These are phyloP conservation scores for Caenorhabditis macrosperma DNA, from an alignment of 2,888 invertebrate species.

Conservation along the genomic window DNA sequence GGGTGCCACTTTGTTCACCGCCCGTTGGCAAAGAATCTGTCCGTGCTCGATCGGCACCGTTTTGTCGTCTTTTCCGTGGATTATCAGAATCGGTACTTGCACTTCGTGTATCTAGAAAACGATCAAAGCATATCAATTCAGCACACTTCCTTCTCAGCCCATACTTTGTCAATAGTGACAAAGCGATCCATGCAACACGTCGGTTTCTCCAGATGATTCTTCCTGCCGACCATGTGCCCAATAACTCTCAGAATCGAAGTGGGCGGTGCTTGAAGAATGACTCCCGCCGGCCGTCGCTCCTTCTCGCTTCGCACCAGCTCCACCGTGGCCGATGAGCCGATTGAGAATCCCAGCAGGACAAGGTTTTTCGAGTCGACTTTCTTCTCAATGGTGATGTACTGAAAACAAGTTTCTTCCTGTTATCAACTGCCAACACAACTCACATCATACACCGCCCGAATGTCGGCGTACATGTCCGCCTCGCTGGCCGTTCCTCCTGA, in stretches of 20 bases:
- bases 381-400: constrained; percentile 56
- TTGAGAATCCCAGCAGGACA: constrained; percentile 69
- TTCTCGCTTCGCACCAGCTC: constrained; percentile 15
- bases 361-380: constrained; percentile 61
- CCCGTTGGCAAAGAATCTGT: constrained; percentile 55
- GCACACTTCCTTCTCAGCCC: too few relatives aligned
- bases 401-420: background rate
- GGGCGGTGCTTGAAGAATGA: constrained; percentile 71
- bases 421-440: too few relatives aligned
- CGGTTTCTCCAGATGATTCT: constrained; percentile 32
- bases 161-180: constrained; percentile 63
- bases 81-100: constrained; percentile 65
- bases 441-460: constrained; percentile 66
- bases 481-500: constrained; percentile 67
- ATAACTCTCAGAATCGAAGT: constrained; percentile 66
- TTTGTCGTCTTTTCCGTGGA: constrained; percentile 70
- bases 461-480: constrained; percentile 66
- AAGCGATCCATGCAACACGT: constrained; percentile 67
- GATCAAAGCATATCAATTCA: too few relatives aligned
- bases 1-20: constrained; percentile 55
- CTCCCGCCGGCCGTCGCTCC: constrained; percentile 58
- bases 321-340: constrained; percentile 71
- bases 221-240: constrained; percentile 45
- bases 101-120: constrained; percentile 65
- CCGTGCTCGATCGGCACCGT: constrained; percentile 72